These are phyloP conservation scores for Leucoraja ocellata DNA, from an alignment of 2,797 vertebrate genomes.

Conservation along the genomic window DNA sequence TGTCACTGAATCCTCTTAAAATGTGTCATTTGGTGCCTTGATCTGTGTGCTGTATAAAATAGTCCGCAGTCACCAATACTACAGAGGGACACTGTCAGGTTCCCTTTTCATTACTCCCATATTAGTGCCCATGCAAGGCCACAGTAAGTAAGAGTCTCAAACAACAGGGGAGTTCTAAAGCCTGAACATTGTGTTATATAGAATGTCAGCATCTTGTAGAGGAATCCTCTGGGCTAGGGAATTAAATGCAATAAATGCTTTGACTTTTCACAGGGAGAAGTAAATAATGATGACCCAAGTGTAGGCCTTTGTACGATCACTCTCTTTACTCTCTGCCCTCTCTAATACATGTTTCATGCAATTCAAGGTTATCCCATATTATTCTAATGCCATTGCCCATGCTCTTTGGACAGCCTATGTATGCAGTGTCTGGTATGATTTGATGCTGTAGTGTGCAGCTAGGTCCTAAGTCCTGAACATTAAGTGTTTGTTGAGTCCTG, in stretches of 20 bases:
- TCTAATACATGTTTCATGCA: not conserved
- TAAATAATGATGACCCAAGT: not conserved
- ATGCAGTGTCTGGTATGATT: not conserved
- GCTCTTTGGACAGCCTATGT: not conserved
- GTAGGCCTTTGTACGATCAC: not conserved
- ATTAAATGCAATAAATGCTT: constrained; percentile 27
- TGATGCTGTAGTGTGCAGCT: not conserved
- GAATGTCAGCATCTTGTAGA: constrained; percentile 1
- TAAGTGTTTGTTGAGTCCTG: not conserved
- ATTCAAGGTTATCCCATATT: not conserved
- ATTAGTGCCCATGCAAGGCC: not conserved
- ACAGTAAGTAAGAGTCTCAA: constrained; percentile 22
- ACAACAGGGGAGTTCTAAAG: constrained; percentile 23
- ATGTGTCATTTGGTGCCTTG: not conserved
- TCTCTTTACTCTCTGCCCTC: not conserved
- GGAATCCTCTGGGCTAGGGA: not conserved
- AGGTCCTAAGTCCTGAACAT: not conserved
- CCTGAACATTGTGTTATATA: not conserved
- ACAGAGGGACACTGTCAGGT: not conserved
- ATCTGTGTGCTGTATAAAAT: not conserved
- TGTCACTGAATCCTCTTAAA: not conserved
- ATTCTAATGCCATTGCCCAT: not conserved
- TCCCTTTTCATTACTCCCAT: constrained; percentile 13
- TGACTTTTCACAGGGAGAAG: not conserved
- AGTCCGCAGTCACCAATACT: not conserved